Evolutionary conservation across 2,113 vertebrate species (phyloP).

Genomic region (Antennarius striatus): DNA sequence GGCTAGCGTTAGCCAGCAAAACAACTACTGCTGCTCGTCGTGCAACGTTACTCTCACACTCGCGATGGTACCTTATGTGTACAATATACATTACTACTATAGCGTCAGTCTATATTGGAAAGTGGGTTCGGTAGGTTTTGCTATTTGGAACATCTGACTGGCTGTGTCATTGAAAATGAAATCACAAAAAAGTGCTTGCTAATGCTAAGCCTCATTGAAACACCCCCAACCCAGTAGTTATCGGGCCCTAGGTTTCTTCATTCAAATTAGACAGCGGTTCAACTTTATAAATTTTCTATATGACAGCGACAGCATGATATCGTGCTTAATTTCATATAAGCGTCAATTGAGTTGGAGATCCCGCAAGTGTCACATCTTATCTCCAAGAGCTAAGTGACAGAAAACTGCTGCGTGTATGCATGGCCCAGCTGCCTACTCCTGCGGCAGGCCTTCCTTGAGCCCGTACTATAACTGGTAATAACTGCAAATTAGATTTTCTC

Average conservation of each 20-base stretch:
- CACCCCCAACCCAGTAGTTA: constrained; percentile 69
- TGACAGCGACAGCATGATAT: neutral
- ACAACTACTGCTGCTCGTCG: constrained; percentile 36
- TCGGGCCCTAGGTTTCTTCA: constrained; percentile 68
- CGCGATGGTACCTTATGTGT: neutral
- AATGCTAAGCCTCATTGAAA: constrained; percentile 76
- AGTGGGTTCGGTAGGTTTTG: neutral
- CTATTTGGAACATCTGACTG: neutral
- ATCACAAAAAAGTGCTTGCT: constrained; percentile 71
- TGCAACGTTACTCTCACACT: constrained; percentile 11
- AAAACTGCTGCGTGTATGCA: constrained; percentile 72
- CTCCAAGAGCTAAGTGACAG: constrained; percentile 31
- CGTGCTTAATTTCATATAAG: neutral
- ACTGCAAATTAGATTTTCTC: neutral
- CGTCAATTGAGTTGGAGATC: neutral
- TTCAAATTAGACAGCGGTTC: constrained; percentile 57
- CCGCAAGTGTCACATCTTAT: constrained; percentile 34
- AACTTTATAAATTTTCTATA: neutral
- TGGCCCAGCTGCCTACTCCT: constrained; percentile 73
- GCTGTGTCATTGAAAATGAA: constrained; percentile 65
- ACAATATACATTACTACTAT: neutral
- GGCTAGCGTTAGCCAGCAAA: constrained; percentile 65
- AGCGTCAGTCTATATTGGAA: no score
- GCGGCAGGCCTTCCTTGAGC: constrained; percentile 67
- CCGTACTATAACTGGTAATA: constrained; percentile 15